Percentiles rank a stretch among this genome's conserved stretches.
phyloP scores from a whole-genome alignment of 1,140 invertebrate genomes.

The Drosophila micromelanica region DNA sequence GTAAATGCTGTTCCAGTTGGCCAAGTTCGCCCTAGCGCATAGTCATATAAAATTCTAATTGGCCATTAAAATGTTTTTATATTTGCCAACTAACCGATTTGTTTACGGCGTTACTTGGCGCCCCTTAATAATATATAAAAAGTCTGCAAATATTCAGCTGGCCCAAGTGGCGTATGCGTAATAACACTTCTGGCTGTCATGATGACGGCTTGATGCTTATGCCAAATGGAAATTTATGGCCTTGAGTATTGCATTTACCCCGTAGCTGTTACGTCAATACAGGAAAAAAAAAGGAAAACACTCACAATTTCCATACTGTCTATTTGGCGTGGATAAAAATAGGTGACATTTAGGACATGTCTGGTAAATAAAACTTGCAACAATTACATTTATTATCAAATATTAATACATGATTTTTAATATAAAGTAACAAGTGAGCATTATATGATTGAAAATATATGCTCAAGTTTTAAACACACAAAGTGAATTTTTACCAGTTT shows the following conservation, averaged over 20 bases:
- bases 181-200: conserved; percentile 22
- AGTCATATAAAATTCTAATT: conserved; percentile 39
- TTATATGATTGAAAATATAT: too few species aligned
- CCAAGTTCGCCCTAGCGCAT: neutral
- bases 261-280: conserved; percentile 24
- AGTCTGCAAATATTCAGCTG: conserved; percentile 31
- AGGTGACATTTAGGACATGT: conserved; percentile 37
- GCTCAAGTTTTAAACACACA: too few species aligned
- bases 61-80: conserved; percentile 36
- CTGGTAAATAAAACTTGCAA: conserved; percentile 6
- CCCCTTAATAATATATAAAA: conserved; percentile 29
- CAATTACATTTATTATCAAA: neutral
- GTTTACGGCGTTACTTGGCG: conserved; percentile 5
- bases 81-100: conserved; percentile 12
- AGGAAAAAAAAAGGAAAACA: neutral
- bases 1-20: neutral
- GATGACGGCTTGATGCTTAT: conserved; percentile 1
- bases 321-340: conserved; percentile 19
- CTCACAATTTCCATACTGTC: conserved; percentile 11
- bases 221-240: conserved; percentile 24
- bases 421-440: too few species aligned
- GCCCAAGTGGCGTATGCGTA: conserved; percentile 47
- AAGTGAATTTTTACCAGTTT: too few species aligned
- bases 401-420: neutral
- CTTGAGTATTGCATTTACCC: conserved; percentile 28